Conservation (phyloP, 2,797 vertebrate genomes). For the Synaphobranchus kaupii region DNA sequence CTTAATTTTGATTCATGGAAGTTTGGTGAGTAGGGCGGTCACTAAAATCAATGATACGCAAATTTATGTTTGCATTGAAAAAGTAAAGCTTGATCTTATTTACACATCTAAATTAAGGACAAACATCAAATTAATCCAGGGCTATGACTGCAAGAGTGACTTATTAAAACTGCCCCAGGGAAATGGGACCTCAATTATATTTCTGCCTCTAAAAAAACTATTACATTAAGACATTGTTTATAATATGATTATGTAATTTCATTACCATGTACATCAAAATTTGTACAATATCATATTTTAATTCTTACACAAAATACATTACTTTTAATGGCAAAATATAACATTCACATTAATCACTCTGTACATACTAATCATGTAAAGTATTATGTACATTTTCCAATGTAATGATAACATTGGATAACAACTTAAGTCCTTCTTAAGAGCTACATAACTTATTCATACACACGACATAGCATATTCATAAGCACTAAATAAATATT, state of each 20-base stretch:
- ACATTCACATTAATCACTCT: not conserved
- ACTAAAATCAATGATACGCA: not conserved
- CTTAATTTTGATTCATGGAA: no score
- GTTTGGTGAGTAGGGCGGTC: not conserved
- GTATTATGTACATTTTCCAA: not conserved
- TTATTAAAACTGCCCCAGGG: not conserved
- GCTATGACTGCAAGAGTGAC: not conserved
- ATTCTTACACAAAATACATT: not conserved
- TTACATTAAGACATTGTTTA: no score
- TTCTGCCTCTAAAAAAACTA: no score
- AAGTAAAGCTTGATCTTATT: not conserved
- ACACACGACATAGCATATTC: no score
- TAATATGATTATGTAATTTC: no score
- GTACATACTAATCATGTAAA: not conserved
- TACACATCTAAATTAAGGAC: not conserved
- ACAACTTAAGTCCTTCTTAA: no score
- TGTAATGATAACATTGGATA: not conserved
- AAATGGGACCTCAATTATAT: not conserved
- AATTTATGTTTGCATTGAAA: conserved; percentile 1
- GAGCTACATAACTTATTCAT: no score
- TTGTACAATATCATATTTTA: not conserved
- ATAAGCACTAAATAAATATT: no score
- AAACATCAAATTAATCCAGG: not conserved
- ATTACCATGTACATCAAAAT: not conserved
- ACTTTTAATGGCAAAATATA: not conserved